Evolutionary conservation across 2,888 invertebrate genomes (phyloP).

Genomic region (Ectemnius cavifrons): DNA sequence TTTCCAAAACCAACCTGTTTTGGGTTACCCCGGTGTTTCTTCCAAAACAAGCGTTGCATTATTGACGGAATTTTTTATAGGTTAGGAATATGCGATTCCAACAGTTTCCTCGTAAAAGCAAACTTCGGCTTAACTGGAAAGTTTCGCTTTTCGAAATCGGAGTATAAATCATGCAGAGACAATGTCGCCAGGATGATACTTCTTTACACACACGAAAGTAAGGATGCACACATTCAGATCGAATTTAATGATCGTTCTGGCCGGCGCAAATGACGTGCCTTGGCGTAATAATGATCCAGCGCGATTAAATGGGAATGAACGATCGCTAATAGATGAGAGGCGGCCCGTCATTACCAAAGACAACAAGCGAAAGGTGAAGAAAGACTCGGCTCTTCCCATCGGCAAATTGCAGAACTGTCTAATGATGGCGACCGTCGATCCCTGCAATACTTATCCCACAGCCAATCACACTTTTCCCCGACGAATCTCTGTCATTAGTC

Average conservation of each 20-base stretch:
- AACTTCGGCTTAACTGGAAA: constrained; percentile 13
- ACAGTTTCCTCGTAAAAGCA: not conserved
- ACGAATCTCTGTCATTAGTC: too few species aligned
- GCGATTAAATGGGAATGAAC: constrained; percentile 36
- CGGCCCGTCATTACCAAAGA: constrained; percentile 26
- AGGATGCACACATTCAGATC: constrained; percentile 30
- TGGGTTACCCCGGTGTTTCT: too few species aligned
- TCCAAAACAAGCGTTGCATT: too few species aligned
- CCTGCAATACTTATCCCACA: too few species aligned
- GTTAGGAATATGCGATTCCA: too few species aligned
- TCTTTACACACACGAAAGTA: constrained; percentile 40
- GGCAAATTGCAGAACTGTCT: constrained; percentile 8
- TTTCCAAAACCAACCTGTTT: too few species aligned
- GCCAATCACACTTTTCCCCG: too few species aligned
- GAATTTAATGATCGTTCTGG: constrained; percentile 26
- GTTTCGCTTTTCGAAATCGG: constrained; percentile 22
- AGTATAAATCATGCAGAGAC: constrained; percentile 22
- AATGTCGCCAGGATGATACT: constrained; percentile 2
- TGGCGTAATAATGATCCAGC: constrained; percentile 30
- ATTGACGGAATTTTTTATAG: too few species aligned
- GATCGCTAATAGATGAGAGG: constrained; percentile 21
- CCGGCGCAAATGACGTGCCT: constrained; percentile 11
- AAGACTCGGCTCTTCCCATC: constrained; percentile 5
- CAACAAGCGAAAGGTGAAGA: constrained; percentile 15
- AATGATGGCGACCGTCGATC: not conserved